A percentile compares a stretch with the other conserved stretches of the same genome.
Conservation (phyloP, 2,113 vertebrate species). For the Nesospiza acunhae region DNA sequence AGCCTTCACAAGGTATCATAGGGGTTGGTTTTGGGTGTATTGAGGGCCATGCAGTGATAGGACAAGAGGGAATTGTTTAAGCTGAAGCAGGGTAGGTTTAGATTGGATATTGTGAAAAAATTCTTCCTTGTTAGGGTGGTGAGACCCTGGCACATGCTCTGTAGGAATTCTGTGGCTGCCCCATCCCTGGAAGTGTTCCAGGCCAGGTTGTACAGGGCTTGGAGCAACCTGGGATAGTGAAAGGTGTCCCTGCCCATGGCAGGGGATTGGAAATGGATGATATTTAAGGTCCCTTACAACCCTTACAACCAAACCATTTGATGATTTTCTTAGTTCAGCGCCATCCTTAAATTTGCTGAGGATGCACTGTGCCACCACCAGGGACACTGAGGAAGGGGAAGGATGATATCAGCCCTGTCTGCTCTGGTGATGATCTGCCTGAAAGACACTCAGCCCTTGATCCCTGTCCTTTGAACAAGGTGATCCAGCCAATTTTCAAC, state of each 20-base stretch:
- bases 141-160: background rate
- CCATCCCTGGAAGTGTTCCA: background rate
- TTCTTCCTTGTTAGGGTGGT: background rate
- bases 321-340: background rate
- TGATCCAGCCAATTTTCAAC: background rate
- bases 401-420: background rate
- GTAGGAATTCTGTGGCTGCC: background rate
- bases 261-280: accelerated
- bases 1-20: too few species aligned
- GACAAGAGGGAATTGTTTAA: background rate
- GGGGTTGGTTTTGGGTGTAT: background rate
- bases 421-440: background rate
- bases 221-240: accelerated
- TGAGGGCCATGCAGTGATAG: background rate
- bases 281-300: background rate
- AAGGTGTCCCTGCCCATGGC: background rate
- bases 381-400: background rate
- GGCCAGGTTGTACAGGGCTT: accelerated
- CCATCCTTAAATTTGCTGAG: background rate
- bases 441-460: background rate
- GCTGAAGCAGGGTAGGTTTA: background rate
- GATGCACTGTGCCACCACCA: background rate
- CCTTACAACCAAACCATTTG: background rate
- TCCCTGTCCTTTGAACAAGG: background rate
- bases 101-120: background rate